Conservation (phyloP, 92 coral and sea anemone species). For the Umimayanthus chanpuru region DNA sequence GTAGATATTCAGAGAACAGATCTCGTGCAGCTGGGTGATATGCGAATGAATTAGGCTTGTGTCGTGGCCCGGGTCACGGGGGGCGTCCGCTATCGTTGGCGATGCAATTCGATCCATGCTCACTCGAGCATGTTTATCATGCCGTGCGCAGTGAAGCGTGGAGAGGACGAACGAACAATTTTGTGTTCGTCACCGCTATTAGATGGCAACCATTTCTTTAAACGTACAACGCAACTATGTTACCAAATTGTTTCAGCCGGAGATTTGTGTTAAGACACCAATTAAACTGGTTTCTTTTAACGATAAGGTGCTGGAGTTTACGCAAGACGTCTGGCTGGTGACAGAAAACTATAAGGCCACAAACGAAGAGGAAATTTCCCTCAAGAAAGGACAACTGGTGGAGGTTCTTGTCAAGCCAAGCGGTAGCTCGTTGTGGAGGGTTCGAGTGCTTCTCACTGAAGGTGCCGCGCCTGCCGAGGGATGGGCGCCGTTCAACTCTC, state of each 20-base stretch:
- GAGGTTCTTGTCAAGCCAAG: conserved; percentile 93
- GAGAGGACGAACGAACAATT: not conserved
- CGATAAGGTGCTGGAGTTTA: conserved; percentile 78
- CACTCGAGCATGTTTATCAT: conserved; percentile 28
- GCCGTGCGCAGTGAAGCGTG: conserved; percentile 35
- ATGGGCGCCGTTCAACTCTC: conserved; percentile 87
- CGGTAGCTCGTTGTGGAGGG: conserved; percentile 92
- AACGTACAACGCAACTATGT: not conserved
- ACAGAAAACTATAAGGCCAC: conserved; percentile 88
- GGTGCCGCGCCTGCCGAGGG: conserved; percentile 86
- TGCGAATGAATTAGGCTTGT: not conserved
- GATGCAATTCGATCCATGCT: conserved; percentile 23
- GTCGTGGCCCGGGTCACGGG: not conserved
- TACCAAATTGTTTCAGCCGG: conserved; percentile 54
- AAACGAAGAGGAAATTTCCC: conserved; percentile 92
- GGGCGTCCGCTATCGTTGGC: not conserved
- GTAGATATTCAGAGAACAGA: conserved; percentile 23
- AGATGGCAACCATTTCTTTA: conserved; percentile 13
- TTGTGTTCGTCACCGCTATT: conserved; percentile 1
- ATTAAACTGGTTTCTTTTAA: conserved; percentile 75
- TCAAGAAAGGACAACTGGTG: conserved; percentile 93
- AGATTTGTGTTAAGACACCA: conserved; percentile 71
- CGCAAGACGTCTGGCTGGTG: conserved; percentile 80
- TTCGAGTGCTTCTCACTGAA: conserved; percentile 84
- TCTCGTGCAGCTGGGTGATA: conserved; percentile 4